Evolutionary conservation across 2,113 vertebrate species (phyloP), one percentile per base, ranked within the genome.

Genomic region (Rhea americana): DNA sequence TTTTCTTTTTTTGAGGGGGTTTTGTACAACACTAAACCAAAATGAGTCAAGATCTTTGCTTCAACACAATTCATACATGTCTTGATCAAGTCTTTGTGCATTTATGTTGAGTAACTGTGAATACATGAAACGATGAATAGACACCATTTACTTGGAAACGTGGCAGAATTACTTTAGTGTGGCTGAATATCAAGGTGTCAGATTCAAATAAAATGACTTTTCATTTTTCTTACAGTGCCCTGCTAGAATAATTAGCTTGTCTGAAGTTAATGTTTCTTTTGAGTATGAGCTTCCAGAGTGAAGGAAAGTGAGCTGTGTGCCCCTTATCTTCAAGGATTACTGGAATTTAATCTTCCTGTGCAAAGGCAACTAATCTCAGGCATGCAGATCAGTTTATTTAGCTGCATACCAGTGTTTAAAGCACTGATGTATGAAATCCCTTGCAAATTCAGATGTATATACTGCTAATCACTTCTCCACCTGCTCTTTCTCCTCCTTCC

Each of bases 381-480:
- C 97, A 96, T 62, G 94, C 95, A 93, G 87, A 94, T 90, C 73
- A 93, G 93, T 93, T 93, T 96, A 82, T 67, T 93, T 90, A 95
- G 59, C 91, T 94, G 96, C 71, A 9, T 53, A 85, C 95, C 93
- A 90, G 95, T 58, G 76, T 97, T 96, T 93, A 80, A 85, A 91
- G 94, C 96, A 83, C 67, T 93, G 94, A 96, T 90, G 89, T 88
- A 92, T 96, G 96, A 97, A 97, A 97, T 97, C 97, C 97, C 72
- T 66, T 95, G 84, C 83, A 84, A 93, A 96, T 95, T 96, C 96
- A 94, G 65, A 96, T 91, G 90, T 93, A 74, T 87, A 93, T 53
- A 80, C 84, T 93, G 97, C 96, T 97, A 97, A 97, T 97, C 93
- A 39, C 95, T 95, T 93, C 77, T 77, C 97, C 97, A 97, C 96